Evolutionary conservation across 1,140 invertebrate genomes (phyloP).

Genomic region (Odontomachus brunneus): DNA sequence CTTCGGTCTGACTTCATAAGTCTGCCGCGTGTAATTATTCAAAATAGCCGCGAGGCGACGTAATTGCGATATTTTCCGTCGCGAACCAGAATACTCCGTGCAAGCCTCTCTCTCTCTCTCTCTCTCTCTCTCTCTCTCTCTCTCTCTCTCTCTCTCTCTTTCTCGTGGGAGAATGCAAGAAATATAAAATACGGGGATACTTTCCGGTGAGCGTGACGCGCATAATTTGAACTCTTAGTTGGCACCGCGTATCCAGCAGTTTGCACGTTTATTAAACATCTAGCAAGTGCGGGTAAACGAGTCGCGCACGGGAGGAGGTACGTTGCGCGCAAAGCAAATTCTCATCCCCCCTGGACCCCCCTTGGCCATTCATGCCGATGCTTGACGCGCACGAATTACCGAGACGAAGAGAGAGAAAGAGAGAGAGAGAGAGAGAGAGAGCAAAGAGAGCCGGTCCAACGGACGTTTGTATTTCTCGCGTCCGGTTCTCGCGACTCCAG

Average conservation of each 20-base stretch:
- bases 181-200: no score
- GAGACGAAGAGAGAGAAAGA: no score
- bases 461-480: constrained; percentile 66
- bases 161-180: no score
- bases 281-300: neutral
- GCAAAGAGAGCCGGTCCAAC: constrained; percentile 1
- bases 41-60: neutral
- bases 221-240: no score
- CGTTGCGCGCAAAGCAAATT: constrained; percentile 48
- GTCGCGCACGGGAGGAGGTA: neutral
- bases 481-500: constrained; percentile 59
- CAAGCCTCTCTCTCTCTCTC: neutral
- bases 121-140: neutral
- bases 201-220: no score
- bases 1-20: neutral
- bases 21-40: neutral
- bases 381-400: constrained; percentile 69
- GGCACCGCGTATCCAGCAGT: no score
- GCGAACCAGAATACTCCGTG: neutral
- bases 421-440: no score
- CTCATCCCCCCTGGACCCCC: neutral
- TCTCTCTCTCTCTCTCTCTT: neutral
- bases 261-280: neutral
- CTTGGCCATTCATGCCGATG: constrained; percentile 23
- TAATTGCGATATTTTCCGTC: constrained; percentile 21